phyloP scores from a whole-genome alignment of 2,797 vertebrate species.

The Mus spretus region DNA sequence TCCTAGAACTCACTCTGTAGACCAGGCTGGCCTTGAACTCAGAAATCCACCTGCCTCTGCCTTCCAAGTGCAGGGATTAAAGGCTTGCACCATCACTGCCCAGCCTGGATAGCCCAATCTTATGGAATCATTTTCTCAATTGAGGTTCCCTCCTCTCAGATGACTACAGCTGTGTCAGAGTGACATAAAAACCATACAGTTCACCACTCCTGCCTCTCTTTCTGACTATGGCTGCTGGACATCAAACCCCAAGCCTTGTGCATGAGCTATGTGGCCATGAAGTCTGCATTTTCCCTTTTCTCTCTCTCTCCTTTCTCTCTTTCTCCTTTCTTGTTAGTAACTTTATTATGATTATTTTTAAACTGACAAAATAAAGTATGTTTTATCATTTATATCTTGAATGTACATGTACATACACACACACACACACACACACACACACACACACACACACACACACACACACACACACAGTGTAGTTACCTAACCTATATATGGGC shows the following conservation, averaged over 20 bases:
- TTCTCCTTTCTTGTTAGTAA: background rate
- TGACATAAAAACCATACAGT: background rate
- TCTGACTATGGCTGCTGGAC: background rate
- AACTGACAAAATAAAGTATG: background rate
- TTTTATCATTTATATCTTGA: background rate
- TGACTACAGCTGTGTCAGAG: background rate
- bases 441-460: background rate
- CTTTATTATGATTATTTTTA: background rate
- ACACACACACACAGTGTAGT: background rate
- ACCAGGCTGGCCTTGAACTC: too few relatives aligned
- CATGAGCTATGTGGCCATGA: background rate
- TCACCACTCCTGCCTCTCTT: too few relatives aligned
- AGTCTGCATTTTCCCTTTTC: too few relatives aligned
- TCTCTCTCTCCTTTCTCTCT: background rate
- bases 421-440: background rate
- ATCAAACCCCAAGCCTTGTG: background rate
- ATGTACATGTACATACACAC: background rate
- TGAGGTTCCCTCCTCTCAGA: too few relatives aligned
- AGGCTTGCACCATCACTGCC: too few relatives aligned
- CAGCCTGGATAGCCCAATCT: background rate
- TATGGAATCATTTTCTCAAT: background rate
- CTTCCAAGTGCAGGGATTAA: too few relatives aligned
- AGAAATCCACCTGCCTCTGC: too few relatives aligned
- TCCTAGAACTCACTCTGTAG: too few relatives aligned
- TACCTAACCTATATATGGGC: background rate